Base-by-base conservation (phyloP, 2,888 invertebrate species). In the Drosophila cracens region DNA sequence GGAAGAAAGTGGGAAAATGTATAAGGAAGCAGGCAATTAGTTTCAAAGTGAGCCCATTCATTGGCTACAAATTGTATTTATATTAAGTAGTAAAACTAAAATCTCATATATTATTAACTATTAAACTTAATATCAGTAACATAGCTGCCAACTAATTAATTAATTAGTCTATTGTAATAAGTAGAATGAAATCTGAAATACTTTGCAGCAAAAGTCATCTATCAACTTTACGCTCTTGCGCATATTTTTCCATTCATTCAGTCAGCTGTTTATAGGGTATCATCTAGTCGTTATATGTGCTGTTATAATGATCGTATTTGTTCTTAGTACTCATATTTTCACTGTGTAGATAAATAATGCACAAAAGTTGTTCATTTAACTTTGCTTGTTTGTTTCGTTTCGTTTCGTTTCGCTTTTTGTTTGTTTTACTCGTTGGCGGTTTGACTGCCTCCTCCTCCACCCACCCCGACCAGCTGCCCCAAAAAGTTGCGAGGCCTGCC, bases 311-410 rank as follows among this genome's bases (percentile, higher is more conserved):
- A 73, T 73, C 70, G 43, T 33, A 65, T 77, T 76, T 76, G 65
- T 63, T 65, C 48, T 36, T 48, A 56, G 58, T 65, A 57, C 71
- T 78, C 75, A 66, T 78, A 71, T 82, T 87, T 80, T 74, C 82
- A 71, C 78, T 76, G 74, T 73, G 72, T 78, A 84, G 78, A 88
- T 87, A 89, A 89, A 87, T 89, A 84, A 89, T 87, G 84, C 82
- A 89, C 74, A 82, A 84, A 87, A 87, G 89, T 89, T 89, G 84
- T 86, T 83, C 89, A 84, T 89, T 87, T 87, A 89, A 87, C 89
- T 87, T 89, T 81, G 76, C 82, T 87, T 87, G 85, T 79, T 85
- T 87, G 87, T 83, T 87, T 83, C 76, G 71, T 79, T 73, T 67
- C 43, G 46, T 46, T 82, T 67, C 43, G 46, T 46, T 82, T 76